These are phyloP conservation scores for Mallotus villosus DNA, from an alignment of 2,797 vertebrate species.

Conservation along the genomic window DNA sequence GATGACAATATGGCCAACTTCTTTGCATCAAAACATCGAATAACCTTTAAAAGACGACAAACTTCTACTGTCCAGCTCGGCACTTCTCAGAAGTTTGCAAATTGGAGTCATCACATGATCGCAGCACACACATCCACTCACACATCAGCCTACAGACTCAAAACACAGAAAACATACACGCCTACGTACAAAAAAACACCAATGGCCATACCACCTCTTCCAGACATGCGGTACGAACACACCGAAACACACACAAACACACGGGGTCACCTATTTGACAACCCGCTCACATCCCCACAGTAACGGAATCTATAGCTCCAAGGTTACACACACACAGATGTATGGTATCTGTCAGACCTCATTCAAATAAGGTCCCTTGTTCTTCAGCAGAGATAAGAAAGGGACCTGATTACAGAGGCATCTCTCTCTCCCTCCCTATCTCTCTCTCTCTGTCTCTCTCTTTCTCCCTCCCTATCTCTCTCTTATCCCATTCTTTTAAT, in stretches of 20 bases:
- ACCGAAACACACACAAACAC: neutral
- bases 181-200: neutral
- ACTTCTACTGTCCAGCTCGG: neutral
- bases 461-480: neutral
- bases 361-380: conserved; percentile 25
- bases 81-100: neutral
- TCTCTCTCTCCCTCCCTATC: neutral
- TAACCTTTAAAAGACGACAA: neutral
- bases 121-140: neutral
- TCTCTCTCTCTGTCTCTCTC: neutral
- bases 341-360: conserved; percentile 14
- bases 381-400: conserved; percentile 21
- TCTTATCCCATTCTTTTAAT: neutral
- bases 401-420: conserved; percentile 13
- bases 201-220: neutral
- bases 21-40: neutral
- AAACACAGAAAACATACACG: neutral
- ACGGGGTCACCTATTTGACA: conserved; percentile 1
- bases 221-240: neutral
- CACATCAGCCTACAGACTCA: neutral
- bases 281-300: conserved; percentile 3
- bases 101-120: neutral
- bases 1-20: neutral
- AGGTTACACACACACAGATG: conserved; percentile 16
- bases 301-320: conserved; percentile 15